phyloP scores from a whole-genome alignment of 2,113 vertebrate genomes.

The Hipposideros armiger region DNA sequence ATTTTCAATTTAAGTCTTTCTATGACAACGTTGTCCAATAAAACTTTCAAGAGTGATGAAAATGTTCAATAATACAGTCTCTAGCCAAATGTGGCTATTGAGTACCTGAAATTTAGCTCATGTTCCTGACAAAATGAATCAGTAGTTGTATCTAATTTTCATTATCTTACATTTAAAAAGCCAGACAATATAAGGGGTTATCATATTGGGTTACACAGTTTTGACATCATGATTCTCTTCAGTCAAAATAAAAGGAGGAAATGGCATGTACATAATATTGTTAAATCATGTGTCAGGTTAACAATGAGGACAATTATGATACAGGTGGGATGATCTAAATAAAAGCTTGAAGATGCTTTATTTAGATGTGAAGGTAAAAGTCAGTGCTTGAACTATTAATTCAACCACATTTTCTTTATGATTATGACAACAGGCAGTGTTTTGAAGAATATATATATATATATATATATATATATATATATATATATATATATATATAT shows the following conservation, averaged over 20 bases:
- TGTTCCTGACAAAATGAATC: not conserved
- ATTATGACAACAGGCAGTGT: not conserved
- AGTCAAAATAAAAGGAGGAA: not conserved
- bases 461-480: not conserved
- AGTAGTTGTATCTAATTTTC: not conserved
- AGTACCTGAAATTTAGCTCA: not conserved
- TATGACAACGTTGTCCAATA: not conserved
- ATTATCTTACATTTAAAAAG: slow-evolving; percentile 19
- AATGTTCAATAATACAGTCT: not conserved
- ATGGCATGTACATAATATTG: not conserved
- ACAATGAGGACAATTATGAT: not conserved
- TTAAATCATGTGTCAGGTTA: slow-evolving; percentile 43
- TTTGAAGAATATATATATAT: not conserved
- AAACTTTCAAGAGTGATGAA: not conserved
- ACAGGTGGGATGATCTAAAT: not conserved
- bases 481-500: not conserved
- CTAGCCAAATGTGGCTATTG: not conserved
- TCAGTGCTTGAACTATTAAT: not conserved
- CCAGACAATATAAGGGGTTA: not conserved
- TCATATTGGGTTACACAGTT: not conserved
- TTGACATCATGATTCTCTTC: slow-evolving; percentile 23
- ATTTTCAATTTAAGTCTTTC: not conserved
- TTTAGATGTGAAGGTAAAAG: not conserved
- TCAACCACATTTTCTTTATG: not conserved
- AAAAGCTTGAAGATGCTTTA: slow-evolving; percentile 22